Conservation (phyloP, 35 echinoderm and acorn worm genomes). For the Apostichopus parvimensis region DNA sequence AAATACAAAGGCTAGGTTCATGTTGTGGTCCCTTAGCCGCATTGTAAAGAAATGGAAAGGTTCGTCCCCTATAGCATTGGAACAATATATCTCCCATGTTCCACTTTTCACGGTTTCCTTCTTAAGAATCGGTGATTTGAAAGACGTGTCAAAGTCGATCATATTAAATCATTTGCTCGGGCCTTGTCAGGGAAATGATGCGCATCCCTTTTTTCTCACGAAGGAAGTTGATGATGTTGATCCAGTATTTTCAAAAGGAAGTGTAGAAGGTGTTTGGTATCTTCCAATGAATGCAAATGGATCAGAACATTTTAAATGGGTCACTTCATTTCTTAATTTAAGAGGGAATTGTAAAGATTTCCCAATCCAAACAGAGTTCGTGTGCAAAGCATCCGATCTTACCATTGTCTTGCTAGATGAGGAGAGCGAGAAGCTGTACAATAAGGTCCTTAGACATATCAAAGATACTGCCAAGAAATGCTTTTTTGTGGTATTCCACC, state of each 20-base stretch:
- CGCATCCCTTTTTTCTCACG: constrained; percentile 9
- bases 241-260: constrained; percentile 1
- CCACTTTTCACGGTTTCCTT: no score
- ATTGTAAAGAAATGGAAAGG: constrained; percentile 27
- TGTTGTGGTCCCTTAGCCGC: background rate
- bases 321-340: constrained; percentile 10
- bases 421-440: background rate
- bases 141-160: no score
- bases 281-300: constrained; percentile 30
- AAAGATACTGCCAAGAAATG: background rate
- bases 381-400: constrained; percentile 2
- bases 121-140: no score
- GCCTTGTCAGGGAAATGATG: constrained; percentile 12
- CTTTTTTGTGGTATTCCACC: background rate
- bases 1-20: background rate
- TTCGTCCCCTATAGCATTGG: background rate
- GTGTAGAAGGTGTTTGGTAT: constrained; percentile 23
- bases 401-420: background rate
- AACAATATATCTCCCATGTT: constrained; percentile 15
- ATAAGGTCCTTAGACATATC: background rate
- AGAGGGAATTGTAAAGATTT: background rate
- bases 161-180: background rate
- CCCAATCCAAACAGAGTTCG: background rate
- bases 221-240: background rate
- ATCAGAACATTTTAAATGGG: constrained; percentile 23